Conservation (phyloP, 53 echinoderm and acorn worm genomes). For the Pentamera pediparva region DNA sequence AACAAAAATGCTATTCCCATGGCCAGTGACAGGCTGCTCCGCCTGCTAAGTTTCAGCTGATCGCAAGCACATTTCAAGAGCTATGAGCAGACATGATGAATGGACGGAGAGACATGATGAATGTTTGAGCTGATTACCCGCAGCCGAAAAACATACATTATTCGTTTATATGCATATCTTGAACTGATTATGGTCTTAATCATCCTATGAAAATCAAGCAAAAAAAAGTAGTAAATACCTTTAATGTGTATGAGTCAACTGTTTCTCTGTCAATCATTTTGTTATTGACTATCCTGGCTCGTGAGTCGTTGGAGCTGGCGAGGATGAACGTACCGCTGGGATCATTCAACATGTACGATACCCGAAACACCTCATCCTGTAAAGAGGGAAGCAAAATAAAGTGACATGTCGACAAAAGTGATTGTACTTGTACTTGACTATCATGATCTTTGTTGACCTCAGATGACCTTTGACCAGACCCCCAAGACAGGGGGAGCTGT, state of each 20-base stretch:
- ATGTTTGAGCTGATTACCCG: too few relatives aligned
- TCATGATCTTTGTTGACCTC: background rate
- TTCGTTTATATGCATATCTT: too few relatives aligned
- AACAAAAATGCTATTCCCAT: too few relatives aligned
- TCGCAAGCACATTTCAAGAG: too few relatives aligned
- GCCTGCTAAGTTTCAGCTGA: too few relatives aligned
- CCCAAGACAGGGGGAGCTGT: background rate
- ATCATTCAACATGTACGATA: constrained; percentile 23
- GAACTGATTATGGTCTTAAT: background rate
- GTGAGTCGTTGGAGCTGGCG: background rate
- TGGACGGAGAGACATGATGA: too few relatives aligned
- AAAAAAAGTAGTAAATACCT: background rate
- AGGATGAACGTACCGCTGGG: constrained; percentile 8
- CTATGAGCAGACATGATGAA: too few relatives aligned
- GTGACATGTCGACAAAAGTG: background rate
- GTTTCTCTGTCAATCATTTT: background rate
- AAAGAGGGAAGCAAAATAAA: too few relatives aligned
- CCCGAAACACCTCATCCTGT: constrained; percentile 19
- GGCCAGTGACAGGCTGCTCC: too few relatives aligned
- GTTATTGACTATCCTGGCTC: background rate
- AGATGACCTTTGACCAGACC: background rate
- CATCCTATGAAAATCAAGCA: background rate
- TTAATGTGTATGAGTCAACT: background rate
- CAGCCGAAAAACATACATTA: too few relatives aligned
- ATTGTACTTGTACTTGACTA: background rate